These are phyloP conservation scores for Emydocephalus ijimae DNA, from an alignment of 2,113 vertebrate genomes.

Conservation along the genomic window DNA sequence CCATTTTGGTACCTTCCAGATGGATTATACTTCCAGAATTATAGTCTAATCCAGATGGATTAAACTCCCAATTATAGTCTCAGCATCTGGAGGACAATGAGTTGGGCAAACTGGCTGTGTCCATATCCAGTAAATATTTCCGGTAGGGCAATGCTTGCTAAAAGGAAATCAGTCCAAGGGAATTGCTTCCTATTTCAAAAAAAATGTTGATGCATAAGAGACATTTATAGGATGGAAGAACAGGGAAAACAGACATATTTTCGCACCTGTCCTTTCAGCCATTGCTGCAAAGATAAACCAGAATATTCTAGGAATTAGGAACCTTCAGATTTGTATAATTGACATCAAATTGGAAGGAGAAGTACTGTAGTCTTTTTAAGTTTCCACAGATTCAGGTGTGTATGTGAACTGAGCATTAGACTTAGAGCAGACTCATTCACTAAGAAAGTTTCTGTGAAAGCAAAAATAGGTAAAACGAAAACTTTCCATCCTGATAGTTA, in stretches of 20 bases:
- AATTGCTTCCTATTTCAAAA: background rate
- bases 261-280: background rate
- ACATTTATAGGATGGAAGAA: background rate
- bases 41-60: background rate
- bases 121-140: background rate
- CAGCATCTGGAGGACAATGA: background rate
- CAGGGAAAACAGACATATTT: background rate
- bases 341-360: background rate
- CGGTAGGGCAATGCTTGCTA: background rate
- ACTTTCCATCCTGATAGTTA: background rate
- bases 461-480: no score
- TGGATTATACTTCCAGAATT: background rate
- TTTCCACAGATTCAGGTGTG: background rate
- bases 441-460: background rate
- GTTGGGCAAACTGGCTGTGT: background rate
- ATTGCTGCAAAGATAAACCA: background rate
- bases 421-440: background rate
- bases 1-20: background rate
- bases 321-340: background rate
- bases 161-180: background rate
- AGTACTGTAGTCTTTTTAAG: background rate
- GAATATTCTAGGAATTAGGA: background rate
- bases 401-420: background rate
- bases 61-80: background rate
- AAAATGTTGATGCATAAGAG: background rate